Conservation (phyloP, 2,113 vertebrate species). For the Hyla sarda region DNA sequence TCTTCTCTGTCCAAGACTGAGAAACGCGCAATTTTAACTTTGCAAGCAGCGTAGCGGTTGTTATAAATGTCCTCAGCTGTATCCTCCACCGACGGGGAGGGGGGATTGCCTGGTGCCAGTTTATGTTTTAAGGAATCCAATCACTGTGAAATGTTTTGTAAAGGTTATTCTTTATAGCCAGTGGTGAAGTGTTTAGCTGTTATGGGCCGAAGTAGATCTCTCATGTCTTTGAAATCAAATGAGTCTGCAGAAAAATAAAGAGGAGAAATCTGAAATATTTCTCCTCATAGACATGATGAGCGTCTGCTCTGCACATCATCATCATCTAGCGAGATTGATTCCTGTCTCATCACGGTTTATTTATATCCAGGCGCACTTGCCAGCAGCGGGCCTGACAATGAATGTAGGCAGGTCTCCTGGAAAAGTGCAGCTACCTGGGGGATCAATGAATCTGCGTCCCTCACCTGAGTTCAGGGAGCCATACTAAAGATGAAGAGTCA, state of each 20-base stretch:
- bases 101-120: conserved; percentile 11
- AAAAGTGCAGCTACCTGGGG: not conserved
- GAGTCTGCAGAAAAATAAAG: conserved; percentile 6
- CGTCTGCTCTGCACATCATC: conserved; percentile 17
- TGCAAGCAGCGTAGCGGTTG: not conserved
- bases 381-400: not conserved
- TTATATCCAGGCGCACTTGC: not conserved
- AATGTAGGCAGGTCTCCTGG: not conserved
- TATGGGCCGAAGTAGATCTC: conserved; percentile 26
- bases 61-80: not conserved
- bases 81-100: not conserved
- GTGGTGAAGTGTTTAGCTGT: conserved; percentile 42
- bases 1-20: not conserved
- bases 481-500: not conserved
- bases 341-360: not conserved
- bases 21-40: not conserved
- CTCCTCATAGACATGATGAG: not conserved
- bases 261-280: conserved; percentile 1
- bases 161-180: conserved; percentile 41
- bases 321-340: conserved; percentile 13
- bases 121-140: conserved; percentile 34
- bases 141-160: conserved; percentile 35
- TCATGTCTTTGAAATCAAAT: conserved; percentile 12
- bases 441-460: not conserved
- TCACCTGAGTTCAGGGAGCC: not conserved